A percentile compares a stretch with the other conserved stretches of the same genome.
Evolutionary conservation across 2,113 vertebrate species (phyloP).

Genomic region (Sialia sialis): DNA sequence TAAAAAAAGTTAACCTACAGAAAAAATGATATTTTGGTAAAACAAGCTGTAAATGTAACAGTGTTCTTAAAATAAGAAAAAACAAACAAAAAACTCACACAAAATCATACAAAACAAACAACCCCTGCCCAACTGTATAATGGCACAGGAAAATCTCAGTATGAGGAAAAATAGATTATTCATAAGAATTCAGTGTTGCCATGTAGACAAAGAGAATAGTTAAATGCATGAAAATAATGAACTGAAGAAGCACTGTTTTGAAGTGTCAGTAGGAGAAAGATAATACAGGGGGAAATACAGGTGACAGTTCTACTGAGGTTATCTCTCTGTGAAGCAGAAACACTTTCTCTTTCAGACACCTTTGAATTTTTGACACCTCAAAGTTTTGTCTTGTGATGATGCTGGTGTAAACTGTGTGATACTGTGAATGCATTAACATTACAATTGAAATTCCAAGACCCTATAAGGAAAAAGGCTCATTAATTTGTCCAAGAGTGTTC

Average conservation of each 20-base stretch:
- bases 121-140: neutral
- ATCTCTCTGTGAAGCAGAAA: neutral
- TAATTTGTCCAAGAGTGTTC: neutral
- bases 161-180: neutral
- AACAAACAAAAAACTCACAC: neutral
- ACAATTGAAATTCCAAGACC: neutral
- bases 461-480: neutral
- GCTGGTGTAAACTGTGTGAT: neutral
- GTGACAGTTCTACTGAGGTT: neutral
- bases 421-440: neutral
- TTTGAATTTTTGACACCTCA: conserved; percentile 4
- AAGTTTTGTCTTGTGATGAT: neutral
- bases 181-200: neutral
- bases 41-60: neutral
- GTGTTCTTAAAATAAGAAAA: neutral
- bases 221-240: neutral
- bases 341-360: neutral
- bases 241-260: neutral
- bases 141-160: neutral
- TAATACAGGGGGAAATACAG: neutral
- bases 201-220: neutral
- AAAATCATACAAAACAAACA: neutral
- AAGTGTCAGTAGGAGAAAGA: neutral
- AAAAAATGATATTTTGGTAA: neutral
- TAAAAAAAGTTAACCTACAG: neutral